Conservation (phyloP, 2,888 invertebrate genomes). For the Athrips mouffetella region DNA sequence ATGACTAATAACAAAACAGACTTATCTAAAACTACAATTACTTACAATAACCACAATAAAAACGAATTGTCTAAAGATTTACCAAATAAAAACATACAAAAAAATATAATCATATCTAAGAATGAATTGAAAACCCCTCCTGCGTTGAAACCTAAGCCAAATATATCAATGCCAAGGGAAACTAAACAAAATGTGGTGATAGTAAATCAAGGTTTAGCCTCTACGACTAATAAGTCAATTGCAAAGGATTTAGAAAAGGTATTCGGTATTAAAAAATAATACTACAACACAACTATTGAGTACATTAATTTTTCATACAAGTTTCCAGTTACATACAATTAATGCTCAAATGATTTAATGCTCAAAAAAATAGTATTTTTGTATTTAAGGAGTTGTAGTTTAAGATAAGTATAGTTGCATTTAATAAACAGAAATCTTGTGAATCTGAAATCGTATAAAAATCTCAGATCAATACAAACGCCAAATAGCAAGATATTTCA, state of each 20-base stretch:
- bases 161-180: constrained; percentile 21
- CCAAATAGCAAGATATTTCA: no score
- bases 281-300: no score
- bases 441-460: no score
- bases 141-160: neutral
- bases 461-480: no score
- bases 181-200: constrained; percentile 69
- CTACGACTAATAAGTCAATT: constrained; percentile 80
- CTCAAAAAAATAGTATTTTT: no score
- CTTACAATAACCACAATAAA: no score
- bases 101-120: constrained; percentile 4
- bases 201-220: constrained; percentile 78
- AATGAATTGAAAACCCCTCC: neutral
- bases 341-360: no score
- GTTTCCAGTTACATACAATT: no score
- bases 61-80: neutral
- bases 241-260: constrained; percentile 25
- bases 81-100: neutral
- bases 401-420: no score
- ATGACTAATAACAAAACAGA: constrained; percentile 37
- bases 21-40: constrained; percentile 23
- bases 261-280: neutral
- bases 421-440: no score
- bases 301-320: no score
- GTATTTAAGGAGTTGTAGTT: no score